phyloP scores from a whole-genome alignment of 2,113 vertebrate species.

The Tetrax tetrax region DNA sequence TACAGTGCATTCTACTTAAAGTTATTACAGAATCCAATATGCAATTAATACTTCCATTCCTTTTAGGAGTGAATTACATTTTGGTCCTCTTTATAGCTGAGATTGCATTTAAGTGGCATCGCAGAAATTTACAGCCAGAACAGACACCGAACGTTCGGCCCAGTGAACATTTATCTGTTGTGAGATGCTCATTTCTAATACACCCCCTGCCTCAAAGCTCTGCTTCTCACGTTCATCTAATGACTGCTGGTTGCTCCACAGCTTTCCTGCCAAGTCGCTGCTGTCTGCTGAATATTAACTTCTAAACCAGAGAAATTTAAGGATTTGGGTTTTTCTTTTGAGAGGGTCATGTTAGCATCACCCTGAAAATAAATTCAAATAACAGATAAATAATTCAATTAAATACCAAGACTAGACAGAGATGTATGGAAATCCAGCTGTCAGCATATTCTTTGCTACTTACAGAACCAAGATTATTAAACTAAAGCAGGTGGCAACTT shows the following conservation, averaged over 20 bases:
- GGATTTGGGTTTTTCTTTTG: not conserved
- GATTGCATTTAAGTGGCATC: not conserved
- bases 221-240: not conserved
- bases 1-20: not conserved
- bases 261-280: not conserved
- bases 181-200: not conserved
- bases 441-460: not conserved
- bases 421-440: not conserved
- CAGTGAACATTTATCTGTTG: not conserved
- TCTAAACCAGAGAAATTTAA: not conserved
- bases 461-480: not conserved
- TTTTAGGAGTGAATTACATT: slow-evolving; percentile 9
- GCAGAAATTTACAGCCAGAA: not conserved
- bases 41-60: not conserved
- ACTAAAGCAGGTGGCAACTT: not conserved
- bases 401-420: not conserved
- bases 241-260: not conserved
- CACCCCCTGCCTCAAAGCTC: not conserved
- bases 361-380: not conserved
- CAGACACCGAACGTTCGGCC: not conserved
- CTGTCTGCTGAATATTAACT: not conserved
- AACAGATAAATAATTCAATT: not conserved
- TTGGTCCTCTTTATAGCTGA: not conserved
- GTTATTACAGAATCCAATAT: not conserved
- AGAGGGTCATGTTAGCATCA: not conserved